A percentile compares a stretch with the other conserved stretches of the same genome.
Conservation (phyloP, 2,888 invertebrate species). For the Mesoligia furuncula region DNA sequence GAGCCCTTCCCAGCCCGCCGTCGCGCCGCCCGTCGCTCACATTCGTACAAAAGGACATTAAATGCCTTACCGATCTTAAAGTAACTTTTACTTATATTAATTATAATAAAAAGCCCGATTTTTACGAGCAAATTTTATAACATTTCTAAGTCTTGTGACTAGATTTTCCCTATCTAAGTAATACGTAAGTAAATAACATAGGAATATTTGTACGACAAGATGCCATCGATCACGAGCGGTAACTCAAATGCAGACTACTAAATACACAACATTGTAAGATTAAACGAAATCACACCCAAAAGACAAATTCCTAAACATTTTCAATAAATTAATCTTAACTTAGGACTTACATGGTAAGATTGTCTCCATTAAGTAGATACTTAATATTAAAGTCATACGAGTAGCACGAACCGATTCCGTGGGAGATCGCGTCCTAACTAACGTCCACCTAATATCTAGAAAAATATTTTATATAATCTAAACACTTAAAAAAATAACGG, state of each 20-base stretch:
- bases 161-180: conserved; percentile 89
- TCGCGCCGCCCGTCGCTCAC: conserved; percentile 56
- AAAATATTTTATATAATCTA: conserved; percentile 87
- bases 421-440: conserved; percentile 88
- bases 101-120: conserved; percentile 84
- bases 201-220: conserved; percentile 91
- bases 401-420: conserved; percentile 87
- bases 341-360: conserved; percentile 81
- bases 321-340: conserved; percentile 88
- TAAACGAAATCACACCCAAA: conserved; percentile 89
- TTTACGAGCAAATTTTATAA: conserved; percentile 85
- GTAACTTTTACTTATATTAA: conserved; percentile 79
- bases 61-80: conserved; percentile 79
- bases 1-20: conserved; percentile 4
- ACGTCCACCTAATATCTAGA: conserved; percentile 85
- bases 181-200: conserved; percentile 90
- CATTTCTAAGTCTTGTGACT: conserved; percentile 90
- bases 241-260: conserved; percentile 90
- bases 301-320: conserved; percentile 78
- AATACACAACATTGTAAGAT: conserved; percentile 85
- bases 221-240: conserved; percentile 90
- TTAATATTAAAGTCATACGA: conserved; percentile 74
- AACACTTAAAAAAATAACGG: conserved; percentile 89
- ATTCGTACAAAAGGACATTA: conserved; percentile 80
- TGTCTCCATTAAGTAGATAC: conserved; percentile 76